phyloP scores from a whole-genome alignment of 2,113 vertebrate genomes.

The Tragelaphus buxtoni region DNA sequence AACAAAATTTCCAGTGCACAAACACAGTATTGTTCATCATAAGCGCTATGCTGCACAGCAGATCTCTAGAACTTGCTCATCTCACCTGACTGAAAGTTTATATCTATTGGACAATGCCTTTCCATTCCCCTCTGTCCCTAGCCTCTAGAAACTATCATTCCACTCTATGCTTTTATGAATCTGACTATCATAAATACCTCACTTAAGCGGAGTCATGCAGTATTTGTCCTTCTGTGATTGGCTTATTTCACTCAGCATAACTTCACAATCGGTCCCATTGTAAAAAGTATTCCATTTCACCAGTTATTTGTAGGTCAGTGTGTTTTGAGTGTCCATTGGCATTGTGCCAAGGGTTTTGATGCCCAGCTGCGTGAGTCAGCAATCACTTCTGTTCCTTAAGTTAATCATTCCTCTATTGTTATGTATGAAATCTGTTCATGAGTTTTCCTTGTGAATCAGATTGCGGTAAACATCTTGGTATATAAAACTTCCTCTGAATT shows the following conservation, averaged over 20 bases:
- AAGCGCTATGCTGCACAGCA: too few relatives aligned
- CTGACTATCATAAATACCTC: not conserved
- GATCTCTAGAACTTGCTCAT: not conserved
- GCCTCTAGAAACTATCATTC: not conserved
- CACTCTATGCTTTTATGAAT: not conserved
- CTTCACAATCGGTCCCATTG: not conserved
- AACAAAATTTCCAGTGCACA: not conserved
- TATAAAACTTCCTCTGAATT: not conserved
- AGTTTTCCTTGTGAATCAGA: not conserved
- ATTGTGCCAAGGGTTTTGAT: not conserved
- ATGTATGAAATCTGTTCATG: not conserved
- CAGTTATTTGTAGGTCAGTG: too few relatives aligned
- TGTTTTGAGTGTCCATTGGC: too few relatives aligned
- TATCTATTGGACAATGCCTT: not conserved
- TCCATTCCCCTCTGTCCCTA: accelerated
- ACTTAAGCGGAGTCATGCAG: not conserved
- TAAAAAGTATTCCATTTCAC: not conserved
- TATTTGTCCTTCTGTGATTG: not conserved
- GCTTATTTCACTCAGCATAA: not conserved
- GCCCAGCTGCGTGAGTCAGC: too few relatives aligned
- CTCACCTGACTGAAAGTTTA: not conserved
- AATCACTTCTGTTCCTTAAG: not conserved
- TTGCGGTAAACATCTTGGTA: not conserved
- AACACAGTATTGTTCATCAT: not conserved
- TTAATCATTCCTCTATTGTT: not conserved